Evolutionary conservation across 2,888 invertebrate genomes (phyloP).

Genomic region (Tachystola acroxantha): DNA sequence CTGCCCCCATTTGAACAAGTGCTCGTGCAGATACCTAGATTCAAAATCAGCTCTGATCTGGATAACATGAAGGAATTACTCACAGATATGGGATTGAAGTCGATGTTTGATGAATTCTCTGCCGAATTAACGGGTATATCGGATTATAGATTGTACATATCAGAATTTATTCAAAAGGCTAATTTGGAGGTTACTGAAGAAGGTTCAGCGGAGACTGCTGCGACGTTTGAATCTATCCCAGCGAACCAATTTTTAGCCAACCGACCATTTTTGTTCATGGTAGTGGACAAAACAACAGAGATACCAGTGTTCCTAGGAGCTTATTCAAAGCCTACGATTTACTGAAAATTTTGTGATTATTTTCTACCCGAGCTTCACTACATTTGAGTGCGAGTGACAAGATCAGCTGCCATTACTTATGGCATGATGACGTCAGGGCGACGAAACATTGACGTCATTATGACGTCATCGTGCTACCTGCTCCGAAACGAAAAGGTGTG

Average conservation of each 20-base stretch:
- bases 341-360: too few species aligned
- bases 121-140: conserved; percentile 49
- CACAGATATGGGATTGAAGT: conserved; percentile 52
- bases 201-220: conserved; percentile 47
- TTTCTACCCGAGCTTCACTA: too few species aligned
- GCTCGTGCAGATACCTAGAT: conserved; percentile 78
- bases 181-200: conserved; percentile 58
- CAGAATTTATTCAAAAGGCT: conserved; percentile 59
- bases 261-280: conserved; percentile 61
- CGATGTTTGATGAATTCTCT: conserved; percentile 38
- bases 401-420: too few species aligned
- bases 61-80: conserved; percentile 62
- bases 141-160: conserved; percentile 34
- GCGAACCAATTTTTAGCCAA: conserved; percentile 39
- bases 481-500: too few species aligned
- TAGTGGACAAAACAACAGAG: conserved; percentile 43
- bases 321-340: conserved; percentile 54
- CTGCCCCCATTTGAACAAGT: conserved; percentile 58
- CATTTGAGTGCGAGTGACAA: too few species aligned
- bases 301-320: conserved; percentile 56
- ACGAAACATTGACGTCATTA: too few species aligned
- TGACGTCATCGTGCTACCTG: too few species aligned
- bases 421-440: too few species aligned
- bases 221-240: conserved; percentile 27
- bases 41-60: conserved; percentile 71